Evolutionary conservation across 1,140 invertebrate genomes (phyloP).

Genomic region (Pseudomyrmex sp.): DNA sequence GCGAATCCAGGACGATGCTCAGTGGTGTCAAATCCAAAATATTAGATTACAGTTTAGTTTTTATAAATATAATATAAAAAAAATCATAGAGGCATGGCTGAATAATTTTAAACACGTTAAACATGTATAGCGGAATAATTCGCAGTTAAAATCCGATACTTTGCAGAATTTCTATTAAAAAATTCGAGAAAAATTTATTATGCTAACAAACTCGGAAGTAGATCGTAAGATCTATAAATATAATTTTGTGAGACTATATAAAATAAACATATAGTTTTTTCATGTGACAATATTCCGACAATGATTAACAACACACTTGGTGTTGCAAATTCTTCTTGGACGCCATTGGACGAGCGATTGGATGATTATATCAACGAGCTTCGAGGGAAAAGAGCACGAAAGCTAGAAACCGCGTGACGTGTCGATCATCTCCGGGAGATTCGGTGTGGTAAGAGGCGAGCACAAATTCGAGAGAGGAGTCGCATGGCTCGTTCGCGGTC

Average conservation of each 20-base stretch:
- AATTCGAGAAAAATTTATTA: too few relatives aligned
- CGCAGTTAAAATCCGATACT: background rate
- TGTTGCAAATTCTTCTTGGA: background rate
- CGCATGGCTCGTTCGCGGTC: conserved; percentile 56
- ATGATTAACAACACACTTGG: background rate
- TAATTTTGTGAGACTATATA: too few relatives aligned
- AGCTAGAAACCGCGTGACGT: conserved; percentile 58
- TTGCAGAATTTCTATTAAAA: too few relatives aligned
- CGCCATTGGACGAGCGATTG: background rate
- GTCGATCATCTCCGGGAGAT: conserved; percentile 15
- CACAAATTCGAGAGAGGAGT: conserved; percentile 62
- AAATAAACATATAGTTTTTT: too few relatives aligned
- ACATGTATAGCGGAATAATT: background rate
- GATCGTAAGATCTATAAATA: too few relatives aligned
- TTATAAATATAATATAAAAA: background rate
- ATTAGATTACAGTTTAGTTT: too few relatives aligned
- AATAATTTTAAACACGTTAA: background rate
- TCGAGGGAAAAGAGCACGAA: conserved; percentile 41
- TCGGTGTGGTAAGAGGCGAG: conserved; percentile 39
- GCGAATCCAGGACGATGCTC: background rate
- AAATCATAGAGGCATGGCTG: too few relatives aligned
- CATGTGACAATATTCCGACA: too few relatives aligned
- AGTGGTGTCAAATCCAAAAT: conserved; percentile 26
- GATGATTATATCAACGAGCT: conserved; percentile 36
- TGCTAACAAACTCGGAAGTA: too few relatives aligned